These are phyloP conservation scores for Orthonevra nobilis DNA, from an alignment of 2,888 invertebrate genomes.

Conservation along the genomic window DNA sequence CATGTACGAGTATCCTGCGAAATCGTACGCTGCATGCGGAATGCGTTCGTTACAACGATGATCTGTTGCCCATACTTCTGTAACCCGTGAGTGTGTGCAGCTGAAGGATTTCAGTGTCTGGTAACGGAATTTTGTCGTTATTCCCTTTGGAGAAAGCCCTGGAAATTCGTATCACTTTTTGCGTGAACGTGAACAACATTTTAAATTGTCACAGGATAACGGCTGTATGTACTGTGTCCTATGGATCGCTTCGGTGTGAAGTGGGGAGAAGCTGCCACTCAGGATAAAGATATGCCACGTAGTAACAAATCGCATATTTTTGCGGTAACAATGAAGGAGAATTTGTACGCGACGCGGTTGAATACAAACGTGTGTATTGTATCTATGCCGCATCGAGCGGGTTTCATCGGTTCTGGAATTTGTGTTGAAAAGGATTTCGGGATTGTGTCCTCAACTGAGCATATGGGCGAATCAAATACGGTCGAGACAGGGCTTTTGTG, in stretches of 20 bases:
- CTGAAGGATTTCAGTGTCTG: conserved; percentile 29
- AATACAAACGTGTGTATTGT: conserved; percentile 41
- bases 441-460: conserved; percentile 40
- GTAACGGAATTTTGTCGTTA: conserved; percentile 43
- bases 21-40: conserved; percentile 26
- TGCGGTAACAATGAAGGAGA: conserved; percentile 59
- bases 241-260: not conserved
- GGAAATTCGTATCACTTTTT: conserved; percentile 57
- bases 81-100: not conserved
- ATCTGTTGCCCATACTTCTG: conserved; percentile 33
- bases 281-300: conserved; percentile 69
- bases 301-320: conserved; percentile 67
- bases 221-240: too few species aligned
- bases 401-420: conserved; percentile 11
- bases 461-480: conserved; percentile 39
- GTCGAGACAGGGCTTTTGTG: conserved; percentile 48
- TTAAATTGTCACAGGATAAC: conserved; percentile 47
- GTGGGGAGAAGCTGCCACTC: conserved; percentile 49
- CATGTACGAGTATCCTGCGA: not conserved
- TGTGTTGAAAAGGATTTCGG: conserved; percentile 48
- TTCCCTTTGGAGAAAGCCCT: conserved; percentile 1
- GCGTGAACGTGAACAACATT: conserved; percentile 62
- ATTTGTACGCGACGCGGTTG: conserved; percentile 59
- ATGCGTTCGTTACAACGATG: conserved; percentile 51
- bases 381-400: too few species aligned